Evolutionary conservation across 2,888 invertebrate genomes (phyloP).

Genomic region (Drosophila dives): DNA sequence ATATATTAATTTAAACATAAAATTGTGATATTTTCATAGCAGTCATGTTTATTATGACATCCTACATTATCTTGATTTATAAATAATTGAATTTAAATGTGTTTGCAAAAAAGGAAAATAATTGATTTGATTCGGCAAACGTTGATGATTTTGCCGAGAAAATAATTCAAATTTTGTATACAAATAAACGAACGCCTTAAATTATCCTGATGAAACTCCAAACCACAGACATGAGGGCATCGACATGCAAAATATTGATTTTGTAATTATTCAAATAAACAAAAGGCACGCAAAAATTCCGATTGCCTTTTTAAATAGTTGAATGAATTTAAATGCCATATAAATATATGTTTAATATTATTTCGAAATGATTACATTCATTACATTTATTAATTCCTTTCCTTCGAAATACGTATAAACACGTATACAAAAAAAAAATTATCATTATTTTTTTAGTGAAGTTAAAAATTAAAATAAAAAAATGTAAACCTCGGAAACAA

Average conservation of each 20-base stretch:
- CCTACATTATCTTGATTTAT: background rate
- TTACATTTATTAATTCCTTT: background rate
- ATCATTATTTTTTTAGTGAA: too few relatives aligned
- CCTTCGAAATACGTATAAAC: background rate
- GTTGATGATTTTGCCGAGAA: background rate
- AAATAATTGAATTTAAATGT: background rate
- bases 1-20: background rate
- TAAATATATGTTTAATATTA: background rate
- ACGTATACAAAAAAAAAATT: too few relatives aligned
- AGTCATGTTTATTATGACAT: background rate
- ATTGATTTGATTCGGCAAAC: background rate
- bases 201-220: background rate
- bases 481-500: too few relatives aligned
- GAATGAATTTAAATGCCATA: background rate
- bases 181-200: background rate
- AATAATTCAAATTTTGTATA: background rate
- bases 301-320: background rate
- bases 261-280: slow-evolving; percentile 4
- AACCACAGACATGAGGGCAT: background rate
- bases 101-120: background rate
- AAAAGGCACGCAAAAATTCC: background rate
- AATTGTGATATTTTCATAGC: background rate
- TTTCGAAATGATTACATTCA: too few relatives aligned
- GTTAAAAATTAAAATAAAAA: too few relatives aligned
- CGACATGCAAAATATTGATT: background rate